phyloP scores from a whole-genome alignment of 2,888 invertebrate species.

The Esperia sulphurella region DNA sequence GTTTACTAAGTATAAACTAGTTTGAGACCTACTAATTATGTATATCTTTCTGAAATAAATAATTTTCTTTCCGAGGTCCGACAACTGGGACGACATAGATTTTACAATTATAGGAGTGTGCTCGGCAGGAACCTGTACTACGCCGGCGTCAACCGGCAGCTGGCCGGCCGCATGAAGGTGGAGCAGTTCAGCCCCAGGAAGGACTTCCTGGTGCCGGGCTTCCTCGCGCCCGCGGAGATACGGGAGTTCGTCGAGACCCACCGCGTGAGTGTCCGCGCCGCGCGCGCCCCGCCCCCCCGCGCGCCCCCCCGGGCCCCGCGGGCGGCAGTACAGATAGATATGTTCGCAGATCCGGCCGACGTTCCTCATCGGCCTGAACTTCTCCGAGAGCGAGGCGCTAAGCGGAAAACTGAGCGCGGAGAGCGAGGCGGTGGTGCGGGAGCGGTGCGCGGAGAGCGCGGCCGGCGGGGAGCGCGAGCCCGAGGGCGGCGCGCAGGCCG shows the following conservation, averaged over 20 bases:
- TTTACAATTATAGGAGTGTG: too few relatives aligned
- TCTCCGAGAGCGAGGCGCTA: constrained; percentile 59
- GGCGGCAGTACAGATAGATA: too few relatives aligned
- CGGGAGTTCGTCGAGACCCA: constrained; percentile 53
- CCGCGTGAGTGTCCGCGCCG: constrained; percentile 39
- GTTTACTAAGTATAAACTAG: too few relatives aligned
- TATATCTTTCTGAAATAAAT: too few relatives aligned
- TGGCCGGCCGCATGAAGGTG: constrained; percentile 81
- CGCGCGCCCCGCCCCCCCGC: too few relatives aligned
- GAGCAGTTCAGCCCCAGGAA: constrained; percentile 82
- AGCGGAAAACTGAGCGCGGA: constrained; percentile 46
- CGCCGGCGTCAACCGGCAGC: constrained; percentile 75
- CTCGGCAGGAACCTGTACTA: constrained; percentile 86
- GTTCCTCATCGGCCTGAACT: constrained; percentile 68
- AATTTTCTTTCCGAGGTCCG: too few relatives aligned
- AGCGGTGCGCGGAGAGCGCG: constrained; percentile 34
- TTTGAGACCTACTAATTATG: too few relatives aligned
- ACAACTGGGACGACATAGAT: too few relatives aligned
- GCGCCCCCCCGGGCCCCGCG: too few relatives aligned
- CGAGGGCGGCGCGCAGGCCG: constrained; percentile 47
- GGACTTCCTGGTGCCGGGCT: constrained; percentile 91
- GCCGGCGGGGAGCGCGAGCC: constrained; percentile 47
- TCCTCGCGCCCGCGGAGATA: constrained; percentile 78
- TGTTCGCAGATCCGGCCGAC: constrained; percentile 68
- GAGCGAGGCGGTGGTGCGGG: constrained; percentile 36